Evolutionary conservation across 2,113 vertebrate species (phyloP).

Genomic region (Coryphaenoides rupestris): DNA sequence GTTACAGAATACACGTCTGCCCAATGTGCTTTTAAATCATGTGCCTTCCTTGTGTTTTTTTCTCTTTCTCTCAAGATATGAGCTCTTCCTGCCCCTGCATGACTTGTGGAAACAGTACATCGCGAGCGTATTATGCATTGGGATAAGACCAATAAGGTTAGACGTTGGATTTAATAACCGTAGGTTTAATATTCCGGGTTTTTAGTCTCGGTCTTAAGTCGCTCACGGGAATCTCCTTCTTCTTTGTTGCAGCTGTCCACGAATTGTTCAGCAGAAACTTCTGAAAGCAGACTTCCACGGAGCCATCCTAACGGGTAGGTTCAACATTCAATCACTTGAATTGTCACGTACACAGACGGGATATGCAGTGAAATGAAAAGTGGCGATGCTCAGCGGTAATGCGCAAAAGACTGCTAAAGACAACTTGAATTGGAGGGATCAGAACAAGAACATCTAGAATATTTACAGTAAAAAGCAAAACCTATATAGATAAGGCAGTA

Average conservation of each 20-base stretch:
- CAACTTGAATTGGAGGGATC: too few relatives aligned
- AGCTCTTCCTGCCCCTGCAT: conserved; percentile 86
- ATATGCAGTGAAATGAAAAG: too few relatives aligned
- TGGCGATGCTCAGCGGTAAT: too few relatives aligned
- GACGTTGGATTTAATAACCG: neutral
- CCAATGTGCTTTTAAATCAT: neutral
- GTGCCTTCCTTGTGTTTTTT: neutral
- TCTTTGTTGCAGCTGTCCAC: conserved; percentile 73
- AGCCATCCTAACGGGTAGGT: conserved; percentile 85
- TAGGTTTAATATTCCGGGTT: neutral
- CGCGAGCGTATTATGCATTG: conserved; percentile 83
- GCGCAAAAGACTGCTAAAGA: too few relatives aligned
- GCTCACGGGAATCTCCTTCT: neutral
- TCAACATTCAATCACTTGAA: too few relatives aligned
- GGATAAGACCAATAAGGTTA: conserved; percentile 75
- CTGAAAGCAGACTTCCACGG: conserved; percentile 96
- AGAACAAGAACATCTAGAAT: too few relatives aligned
- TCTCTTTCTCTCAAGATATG: conserved; percentile 69
- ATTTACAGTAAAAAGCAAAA: too few relatives aligned
- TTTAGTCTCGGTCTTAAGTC: neutral
- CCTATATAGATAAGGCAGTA: too few relatives aligned
- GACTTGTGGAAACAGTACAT: conserved; percentile 92
- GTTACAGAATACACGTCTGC: too few relatives aligned
- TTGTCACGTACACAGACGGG: too few relatives aligned
- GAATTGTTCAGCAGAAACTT: conserved; percentile 84